Evolutionary conservation across 2,113 vertebrate genomes (phyloP).

Genomic region (Nanorana parkeri): DNA sequence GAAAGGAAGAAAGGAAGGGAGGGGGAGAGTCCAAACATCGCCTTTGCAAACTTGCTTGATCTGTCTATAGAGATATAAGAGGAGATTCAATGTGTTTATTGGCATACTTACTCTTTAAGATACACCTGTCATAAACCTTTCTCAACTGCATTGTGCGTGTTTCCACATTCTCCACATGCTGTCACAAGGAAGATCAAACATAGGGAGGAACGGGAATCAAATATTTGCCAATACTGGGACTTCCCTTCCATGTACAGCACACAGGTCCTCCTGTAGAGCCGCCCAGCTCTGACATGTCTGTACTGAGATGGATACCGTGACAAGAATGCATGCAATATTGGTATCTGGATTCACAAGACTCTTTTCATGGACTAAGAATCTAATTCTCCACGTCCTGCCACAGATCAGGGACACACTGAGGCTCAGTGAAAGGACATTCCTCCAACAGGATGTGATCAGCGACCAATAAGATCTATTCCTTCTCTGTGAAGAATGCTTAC

Average conservation of each 20-base stretch:
- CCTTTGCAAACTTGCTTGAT: too few species aligned
- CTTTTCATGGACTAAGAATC: not conserved
- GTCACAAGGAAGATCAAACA: conserved; percentile 4
- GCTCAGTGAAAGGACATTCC: not conserved
- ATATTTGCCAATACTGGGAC: conserved; percentile 2
- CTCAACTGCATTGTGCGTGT: not conserved
- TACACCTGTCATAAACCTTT: not conserved
- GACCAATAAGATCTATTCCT: too few species aligned
- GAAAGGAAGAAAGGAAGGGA: too few species aligned
- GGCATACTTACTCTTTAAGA: too few species aligned
- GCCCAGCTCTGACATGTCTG: too few species aligned
- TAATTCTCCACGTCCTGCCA: not conserved
- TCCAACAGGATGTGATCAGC: too few species aligned
- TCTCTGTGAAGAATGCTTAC: too few species aligned
- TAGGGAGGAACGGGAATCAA: not conserved
- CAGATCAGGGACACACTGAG: not conserved
- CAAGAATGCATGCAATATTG: not conserved
- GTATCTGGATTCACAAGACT: not conserved
- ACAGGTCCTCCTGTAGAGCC: not conserved
- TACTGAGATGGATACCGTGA: not conserved
- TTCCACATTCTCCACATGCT: not conserved
- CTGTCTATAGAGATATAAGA: too few species aligned
- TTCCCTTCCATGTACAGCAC: not conserved
- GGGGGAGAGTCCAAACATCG: too few species aligned
- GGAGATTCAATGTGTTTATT: too few species aligned